phyloP scores from a whole-genome alignment of 2,888 invertebrate species.

The Oscheius sp. region DNA sequence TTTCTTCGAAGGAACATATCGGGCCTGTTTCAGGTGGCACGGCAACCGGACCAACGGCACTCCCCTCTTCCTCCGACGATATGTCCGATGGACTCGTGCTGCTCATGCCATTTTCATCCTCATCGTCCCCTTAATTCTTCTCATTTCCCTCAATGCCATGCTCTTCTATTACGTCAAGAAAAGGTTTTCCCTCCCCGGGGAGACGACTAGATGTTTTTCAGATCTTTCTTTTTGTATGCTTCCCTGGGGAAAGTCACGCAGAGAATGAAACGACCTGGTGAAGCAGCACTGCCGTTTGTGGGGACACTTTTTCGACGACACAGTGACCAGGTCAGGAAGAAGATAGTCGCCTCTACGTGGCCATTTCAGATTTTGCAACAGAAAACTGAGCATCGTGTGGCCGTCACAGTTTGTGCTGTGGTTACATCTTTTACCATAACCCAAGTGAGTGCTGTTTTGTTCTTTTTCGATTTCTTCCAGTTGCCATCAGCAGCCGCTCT shows the following conservation, averaged over 20 bases:
- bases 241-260: constrained; percentile 50
- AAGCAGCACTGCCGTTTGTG: constrained; percentile 50
- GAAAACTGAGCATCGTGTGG: constrained; percentile 65
- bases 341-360: no score
- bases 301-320: constrained; percentile 54
- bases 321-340: constrained; percentile 48
- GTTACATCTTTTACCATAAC: constrained; percentile 69
- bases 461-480: constrained; percentile 24
- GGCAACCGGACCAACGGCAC: constrained; percentile 62
- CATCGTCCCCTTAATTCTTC: constrained; percentile 60
- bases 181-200: constrained; percentile 21
- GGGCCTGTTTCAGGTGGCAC: constrained; percentile 60
- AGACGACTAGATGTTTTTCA: constrained; percentile 32
- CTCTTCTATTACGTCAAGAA: constrained; percentile 58
- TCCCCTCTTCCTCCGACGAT: constrained; percentile 51
- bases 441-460: constrained; percentile 47
- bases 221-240: constrained; percentile 54
- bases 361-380: constrained; percentile 52
- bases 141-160: constrained; percentile 55
- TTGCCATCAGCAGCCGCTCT: constrained; percentile 62
- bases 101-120: constrained; percentile 66
- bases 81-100: constrained; percentile 57
- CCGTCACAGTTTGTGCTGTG: constrained; percentile 67
- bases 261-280: constrained; percentile 45
- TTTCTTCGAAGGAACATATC: background rate